Evolutionary conservation across 2,113 vertebrate species (phyloP), one percentile per base, ranked within the genome.

Genomic region (Herpetotheres cachinnans): DNA sequence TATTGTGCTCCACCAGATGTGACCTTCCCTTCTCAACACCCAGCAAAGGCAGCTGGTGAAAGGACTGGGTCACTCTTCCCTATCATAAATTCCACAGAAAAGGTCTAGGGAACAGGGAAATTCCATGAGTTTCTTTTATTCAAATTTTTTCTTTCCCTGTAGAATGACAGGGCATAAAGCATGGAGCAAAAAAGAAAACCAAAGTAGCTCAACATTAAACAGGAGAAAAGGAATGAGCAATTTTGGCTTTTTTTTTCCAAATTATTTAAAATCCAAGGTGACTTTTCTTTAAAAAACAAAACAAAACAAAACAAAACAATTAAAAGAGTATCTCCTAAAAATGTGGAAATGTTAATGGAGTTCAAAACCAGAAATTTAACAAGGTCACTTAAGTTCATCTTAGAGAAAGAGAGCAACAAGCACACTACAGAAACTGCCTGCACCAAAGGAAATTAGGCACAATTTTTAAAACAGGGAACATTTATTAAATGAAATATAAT

Each of bases 261-360:
- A 80, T 19, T 0, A 24, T 70, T 88, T 55, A 1, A 38, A 85
- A 78, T 73, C 14, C 4, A 1, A 54, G 8, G 6, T 40, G 6
- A 27, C 1, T 62, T 42, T 84, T 69, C 32, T 83, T 71, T 34
- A 42, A 40, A 55, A 71, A 66, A 36, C 46, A 47, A 44, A 62
- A 58, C 30, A 26, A 1, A 0, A n/a, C n/a, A n/a, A n/a, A n/a
- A n/a, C n/a, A 65, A 59, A 66, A 47, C 1, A 0, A 52, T 61
- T 49, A 56, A 56, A 8, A 63, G 3, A 61, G 2, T 2, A 15
- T n/a, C 19, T 90, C 29, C 11, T 69, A 82, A 92, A 69, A 54
- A 58, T 40, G 18, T 70, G 47, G 54, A 72, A 58, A 66, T 70
- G 4, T 36, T 71, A 67, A 74, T 7, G 5, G 24, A 32, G 7